phyloP scores from a whole-genome alignment of 2,797 vertebrate species.

The Choloepus didactylus region DNA sequence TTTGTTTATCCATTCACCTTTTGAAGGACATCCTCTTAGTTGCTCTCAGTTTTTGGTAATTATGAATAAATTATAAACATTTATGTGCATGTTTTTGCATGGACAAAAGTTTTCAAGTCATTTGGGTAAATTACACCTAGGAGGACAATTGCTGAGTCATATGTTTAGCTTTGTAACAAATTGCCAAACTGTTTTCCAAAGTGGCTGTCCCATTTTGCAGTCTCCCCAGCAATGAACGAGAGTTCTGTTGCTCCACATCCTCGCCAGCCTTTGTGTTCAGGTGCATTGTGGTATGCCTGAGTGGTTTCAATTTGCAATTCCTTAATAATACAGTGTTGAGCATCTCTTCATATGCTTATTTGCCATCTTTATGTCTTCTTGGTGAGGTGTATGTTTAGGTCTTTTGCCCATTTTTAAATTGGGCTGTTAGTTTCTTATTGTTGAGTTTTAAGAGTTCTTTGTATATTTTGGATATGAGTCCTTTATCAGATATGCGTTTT shows the following conservation, averaged over 20 bases:
- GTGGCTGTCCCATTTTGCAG: background rate
- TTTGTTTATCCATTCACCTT: background rate
- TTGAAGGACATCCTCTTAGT: slow-evolving; percentile 26
- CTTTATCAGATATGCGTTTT: slow-evolving; percentile 4
- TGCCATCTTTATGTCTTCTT: background rate
- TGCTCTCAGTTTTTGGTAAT: slow-evolving; percentile 16
- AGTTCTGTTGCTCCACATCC: slow-evolving; percentile 27
- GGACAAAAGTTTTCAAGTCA: background rate
- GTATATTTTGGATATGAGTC: background rate
- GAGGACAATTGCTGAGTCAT: background rate
- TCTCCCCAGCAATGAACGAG: background rate
- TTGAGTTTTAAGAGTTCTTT: slow-evolving; percentile 37
- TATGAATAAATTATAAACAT: slow-evolving; percentile 27
- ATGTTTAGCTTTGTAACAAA: slow-evolving; percentile 30
- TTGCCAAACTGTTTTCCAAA: background rate
- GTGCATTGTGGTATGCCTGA: background rate
- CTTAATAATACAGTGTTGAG: background rate
- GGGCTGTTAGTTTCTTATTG: background rate
- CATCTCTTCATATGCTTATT: background rate
- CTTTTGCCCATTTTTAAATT: slow-evolving; percentile 4
- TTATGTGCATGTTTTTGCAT: background rate
- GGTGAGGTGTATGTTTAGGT: slow-evolving; percentile 10
- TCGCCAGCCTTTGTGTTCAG: background rate
- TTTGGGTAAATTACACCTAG: slow-evolving; percentile 3
- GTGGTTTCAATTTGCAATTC: slow-evolving; percentile 20